Evolutionary conservation across 2,797 vertebrate species (phyloP), one percentile per base, ranked within the genome.

Genomic region (Sternarchorhynchus goeldii): DNA sequence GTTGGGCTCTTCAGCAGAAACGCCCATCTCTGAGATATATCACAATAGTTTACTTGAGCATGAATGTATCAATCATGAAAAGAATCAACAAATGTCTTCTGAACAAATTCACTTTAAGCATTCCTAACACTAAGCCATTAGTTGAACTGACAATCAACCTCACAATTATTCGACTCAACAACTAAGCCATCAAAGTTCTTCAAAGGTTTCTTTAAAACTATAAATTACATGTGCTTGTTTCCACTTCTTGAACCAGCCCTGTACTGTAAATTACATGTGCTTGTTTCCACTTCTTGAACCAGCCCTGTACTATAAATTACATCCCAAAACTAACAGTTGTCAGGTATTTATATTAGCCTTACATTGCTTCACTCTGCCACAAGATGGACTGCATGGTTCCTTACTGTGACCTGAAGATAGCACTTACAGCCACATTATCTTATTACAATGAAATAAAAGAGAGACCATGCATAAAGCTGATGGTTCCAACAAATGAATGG

Each of bases 161-260:
- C 18, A 45, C 17, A 58, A 64, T 66, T 67, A 58, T 41, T 10
- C 8, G 29, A 50, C 25, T 34, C n/a, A 58, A 58, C 53, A 50
- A 67, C 21, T 71, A 7, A 41, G 50, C 31, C 6, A 17, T 32
- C 17, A 8, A 63, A 66, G 66, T 69, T 55, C 32, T 18, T 68
- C 32, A 31, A 57, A 58, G 5, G 16, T 68, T 65, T 31, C n/a
- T 41, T 80, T 75, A 17, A 75, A 20, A 41, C 17, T 79, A 14
- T 63, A 69, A 69, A 62, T 31, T 5, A 74, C 41, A 53, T 60
- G 36, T 20, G 12, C 32, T 55, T 63, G 64, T 79, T 75, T 56
- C 41, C 57, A 31, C 31, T n/a, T 67, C 29, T 53, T 67, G 4
- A n/a, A 39, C 29, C 36, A 60, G 39, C 5, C 6, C 36, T 60